phyloP scores from a whole-genome alignment of 1,140 invertebrate species.

The Sminthurides bifidus region DNA sequence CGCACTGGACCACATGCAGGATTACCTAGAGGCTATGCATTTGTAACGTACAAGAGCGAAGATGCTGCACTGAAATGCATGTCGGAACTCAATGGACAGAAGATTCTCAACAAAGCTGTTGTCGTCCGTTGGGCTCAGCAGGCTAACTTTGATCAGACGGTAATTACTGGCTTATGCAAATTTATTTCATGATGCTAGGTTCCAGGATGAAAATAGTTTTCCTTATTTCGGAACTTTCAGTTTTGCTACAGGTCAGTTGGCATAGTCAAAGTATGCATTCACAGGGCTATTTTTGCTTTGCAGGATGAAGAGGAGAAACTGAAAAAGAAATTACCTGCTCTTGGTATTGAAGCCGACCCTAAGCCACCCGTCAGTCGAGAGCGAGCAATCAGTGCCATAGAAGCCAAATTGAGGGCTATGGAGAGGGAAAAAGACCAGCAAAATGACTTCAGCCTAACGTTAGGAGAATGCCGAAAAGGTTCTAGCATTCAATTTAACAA shows the following conservation, averaged over 20 bases:
- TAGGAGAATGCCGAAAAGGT: not conserved
- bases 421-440: slow-evolving; percentile 22
- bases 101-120: slow-evolving; percentile 35
- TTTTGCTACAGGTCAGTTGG: not conserved
- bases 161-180: not conserved
- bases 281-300: slow-evolving; percentile 15
- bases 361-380: slow-evolving; percentile 23
- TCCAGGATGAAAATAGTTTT: not conserved
- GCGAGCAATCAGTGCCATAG: slow-evolving; percentile 36
- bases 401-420: slow-evolving; percentile 36
- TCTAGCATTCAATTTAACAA: not conserved
- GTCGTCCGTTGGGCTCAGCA: slow-evolving; percentile 26
- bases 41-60: slow-evolving; percentile 40
- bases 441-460: slow-evolving; percentile 2
- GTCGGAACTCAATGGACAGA: slow-evolving; percentile 37
- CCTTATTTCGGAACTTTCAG: too few species aligned
- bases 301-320: slow-evolving; percentile 31
- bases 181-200: not conserved
- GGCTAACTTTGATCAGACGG: slow-evolving; percentile 30
- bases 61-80: slow-evolving; percentile 34
- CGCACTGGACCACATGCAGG: slow-evolving; percentile 41
- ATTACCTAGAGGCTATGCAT: slow-evolving; percentile 44
- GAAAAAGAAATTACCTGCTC: slow-evolving; percentile 27
- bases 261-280: not conserved
- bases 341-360: slow-evolving; percentile 14